phyloP scores from a whole-genome alignment of 2,113 vertebrate genomes.

The Brienomyrus longianalis region DNA sequence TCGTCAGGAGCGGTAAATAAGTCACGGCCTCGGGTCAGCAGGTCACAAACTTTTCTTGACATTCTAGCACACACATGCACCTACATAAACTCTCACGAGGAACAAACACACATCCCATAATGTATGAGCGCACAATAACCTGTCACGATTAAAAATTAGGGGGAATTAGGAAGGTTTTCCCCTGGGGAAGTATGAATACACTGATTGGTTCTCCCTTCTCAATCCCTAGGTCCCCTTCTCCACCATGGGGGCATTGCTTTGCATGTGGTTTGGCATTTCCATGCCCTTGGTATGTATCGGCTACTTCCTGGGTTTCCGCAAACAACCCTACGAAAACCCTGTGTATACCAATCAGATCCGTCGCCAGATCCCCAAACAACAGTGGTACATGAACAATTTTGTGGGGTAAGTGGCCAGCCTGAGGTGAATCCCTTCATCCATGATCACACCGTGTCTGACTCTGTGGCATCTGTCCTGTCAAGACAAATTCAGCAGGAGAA shows the following conservation, averaged over 20 bases:
- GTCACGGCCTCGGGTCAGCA: background rate
- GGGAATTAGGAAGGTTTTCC: background rate
- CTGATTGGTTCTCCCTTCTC: background rate
- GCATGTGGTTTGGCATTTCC: slow-evolving; percentile 99
- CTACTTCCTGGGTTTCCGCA: slow-evolving; percentile 96
- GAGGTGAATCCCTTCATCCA: background rate
- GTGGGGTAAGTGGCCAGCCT: slow-evolving; percentile 75
- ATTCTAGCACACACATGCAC: background rate
- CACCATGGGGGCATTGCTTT: slow-evolving; percentile 90
- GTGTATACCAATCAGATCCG: slow-evolving; percentile 97
- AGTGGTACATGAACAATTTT: slow-evolving; percentile 99
- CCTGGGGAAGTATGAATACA: background rate
- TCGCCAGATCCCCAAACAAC: slow-evolving; percentile 92
- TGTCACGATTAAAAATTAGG: background rate
- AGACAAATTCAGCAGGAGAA: background rate
- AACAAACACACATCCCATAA: background rate
- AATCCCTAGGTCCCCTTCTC: slow-evolving; percentile 83
- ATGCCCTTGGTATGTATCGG: slow-evolving; percentile 93
- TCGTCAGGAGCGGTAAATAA: slow-evolving; percentile 92
- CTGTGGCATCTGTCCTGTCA: background rate
- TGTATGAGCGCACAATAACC: background rate
- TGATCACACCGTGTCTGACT: background rate
- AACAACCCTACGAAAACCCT: slow-evolving; percentile 92
- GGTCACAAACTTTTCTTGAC: background rate
- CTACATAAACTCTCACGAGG: background rate